These are phyloP conservation scores for Ceramica pisi DNA, from an alignment of 2,888 invertebrate genomes.

Conservation along the genomic window DNA sequence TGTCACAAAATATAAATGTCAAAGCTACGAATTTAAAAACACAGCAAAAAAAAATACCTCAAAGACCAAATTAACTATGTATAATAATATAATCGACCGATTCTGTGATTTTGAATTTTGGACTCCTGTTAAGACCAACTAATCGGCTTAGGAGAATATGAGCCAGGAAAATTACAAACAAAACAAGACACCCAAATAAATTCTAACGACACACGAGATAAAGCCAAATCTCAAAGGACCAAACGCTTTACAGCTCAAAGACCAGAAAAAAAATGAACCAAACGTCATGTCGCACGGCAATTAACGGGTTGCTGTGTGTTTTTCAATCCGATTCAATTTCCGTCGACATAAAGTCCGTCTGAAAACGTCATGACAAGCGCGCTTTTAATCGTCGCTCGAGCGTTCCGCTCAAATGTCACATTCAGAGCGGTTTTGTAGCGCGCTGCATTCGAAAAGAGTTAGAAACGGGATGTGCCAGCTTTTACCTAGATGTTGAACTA, in stretches of 20 bases:
- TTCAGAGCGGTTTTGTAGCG: constrained; percentile 67
- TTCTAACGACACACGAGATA: constrained; percentile 16
- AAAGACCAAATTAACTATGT: too few relatives aligned
- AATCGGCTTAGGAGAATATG: too few relatives aligned
- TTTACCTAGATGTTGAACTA: constrained; percentile 58
- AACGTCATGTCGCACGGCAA: constrained; percentile 45
- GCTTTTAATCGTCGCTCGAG: constrained; percentile 66
- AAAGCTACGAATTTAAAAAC: too few relatives aligned
- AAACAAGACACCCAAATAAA: neutral
- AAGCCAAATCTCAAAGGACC: constrained; percentile 42
- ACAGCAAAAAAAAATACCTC: too few relatives aligned
- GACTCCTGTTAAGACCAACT: too few relatives aligned
- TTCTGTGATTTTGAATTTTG: too few relatives aligned
- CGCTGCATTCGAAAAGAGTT: constrained; percentile 73
- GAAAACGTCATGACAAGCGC: constrained; percentile 60
- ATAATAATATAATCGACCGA: too few relatives aligned
- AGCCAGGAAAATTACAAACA: neutral
- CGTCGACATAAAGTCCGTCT: constrained; percentile 55
- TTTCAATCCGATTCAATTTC: constrained; percentile 65
- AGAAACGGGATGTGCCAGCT: constrained; percentile 63
- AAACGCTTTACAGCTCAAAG: constrained; percentile 44
- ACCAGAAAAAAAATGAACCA: constrained; percentile 32
- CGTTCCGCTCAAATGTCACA: constrained; percentile 70
- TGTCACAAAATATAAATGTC: too few relatives aligned
- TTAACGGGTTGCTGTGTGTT: constrained; percentile 56